Conservation (phyloP, 2,888 invertebrate genomes). For the Drosophila picticornis region DNA sequence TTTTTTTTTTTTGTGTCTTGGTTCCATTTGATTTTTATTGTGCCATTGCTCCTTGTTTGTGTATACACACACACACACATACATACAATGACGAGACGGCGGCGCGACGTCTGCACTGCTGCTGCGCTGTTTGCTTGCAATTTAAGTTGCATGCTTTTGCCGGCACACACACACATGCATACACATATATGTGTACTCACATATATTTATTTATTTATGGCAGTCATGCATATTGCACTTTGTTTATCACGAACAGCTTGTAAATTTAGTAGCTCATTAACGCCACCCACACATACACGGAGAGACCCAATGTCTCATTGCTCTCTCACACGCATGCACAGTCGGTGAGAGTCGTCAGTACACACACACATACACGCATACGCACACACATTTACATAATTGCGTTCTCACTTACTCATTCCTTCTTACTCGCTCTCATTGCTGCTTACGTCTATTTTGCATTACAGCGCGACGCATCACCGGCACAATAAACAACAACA, state of each 20-base stretch:
- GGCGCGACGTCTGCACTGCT: slow-evolving; percentile 45
- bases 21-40: slow-evolving; percentile 58
- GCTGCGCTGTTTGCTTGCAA: slow-evolving; percentile 39
- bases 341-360: slow-evolving; percentile 1
- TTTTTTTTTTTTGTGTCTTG: slow-evolving; percentile 42
- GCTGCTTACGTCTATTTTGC: slow-evolving; percentile 53
- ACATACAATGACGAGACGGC: slow-evolving; percentile 43
- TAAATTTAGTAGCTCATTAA: slow-evolving; percentile 48
- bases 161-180: slow-evolving; percentile 33
- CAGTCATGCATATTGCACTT: slow-evolving; percentile 51
- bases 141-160: slow-evolving; percentile 52
- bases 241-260: slow-evolving; percentile 67
- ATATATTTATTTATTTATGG: slow-evolving; percentile 4
- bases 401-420: slow-evolving; percentile 52
- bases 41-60: slow-evolving; percentile 63
- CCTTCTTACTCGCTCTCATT: slow-evolving; percentile 35
- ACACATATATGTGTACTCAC: slow-evolving; percentile 5
- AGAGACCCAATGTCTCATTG: slow-evolving; percentile 8
- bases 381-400: slow-evolving; percentile 12
- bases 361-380: slow-evolving; percentile 12
- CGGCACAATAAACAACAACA: slow-evolving; percentile 46
- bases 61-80: slow-evolving; percentile 4
- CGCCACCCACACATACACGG: slow-evolving; percentile 46
- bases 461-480: slow-evolving; percentile 58
- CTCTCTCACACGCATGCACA: slow-evolving; percentile 50